A percentile compares a stretch with the other conserved stretches of the same genome.
phyloP scores from a whole-genome alignment of 2,113 vertebrate species.

The Catagonus wagneri region DNA sequence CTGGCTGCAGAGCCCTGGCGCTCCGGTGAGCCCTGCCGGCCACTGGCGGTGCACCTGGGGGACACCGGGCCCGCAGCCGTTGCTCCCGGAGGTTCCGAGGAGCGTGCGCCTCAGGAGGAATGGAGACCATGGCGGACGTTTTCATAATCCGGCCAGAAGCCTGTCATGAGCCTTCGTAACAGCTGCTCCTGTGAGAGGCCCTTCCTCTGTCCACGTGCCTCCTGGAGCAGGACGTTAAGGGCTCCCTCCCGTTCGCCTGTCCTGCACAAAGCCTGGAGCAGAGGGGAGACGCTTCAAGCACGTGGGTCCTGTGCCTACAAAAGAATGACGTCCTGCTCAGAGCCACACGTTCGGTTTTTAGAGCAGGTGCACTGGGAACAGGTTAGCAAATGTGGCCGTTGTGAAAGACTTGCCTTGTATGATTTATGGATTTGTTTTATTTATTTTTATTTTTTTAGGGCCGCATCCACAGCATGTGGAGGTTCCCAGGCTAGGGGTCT shows the following conservation, averaged over 20 bases:
- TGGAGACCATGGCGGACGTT: neutral
- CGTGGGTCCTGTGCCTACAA: neutral
- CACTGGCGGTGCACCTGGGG: rapidly evolving
- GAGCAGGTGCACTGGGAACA: neutral
- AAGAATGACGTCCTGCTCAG: neutral
- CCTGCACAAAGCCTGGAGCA: neutral
- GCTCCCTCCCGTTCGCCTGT: neutral
- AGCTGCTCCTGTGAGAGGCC: neutral
- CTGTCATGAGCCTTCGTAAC: rapidly evolving
- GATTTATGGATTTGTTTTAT: neutral
- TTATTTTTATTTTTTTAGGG: too few relatives aligned
- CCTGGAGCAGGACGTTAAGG: neutral
- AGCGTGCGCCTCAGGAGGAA: too few relatives aligned
- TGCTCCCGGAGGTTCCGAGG: rapidly evolving
- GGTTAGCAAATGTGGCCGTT: neutral
- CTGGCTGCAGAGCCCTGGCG: rapidly evolving
- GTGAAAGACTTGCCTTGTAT: neutral
- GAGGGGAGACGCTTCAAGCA: neutral
- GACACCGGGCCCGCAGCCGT: rapidly evolving
- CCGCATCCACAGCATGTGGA: too few relatives aligned
- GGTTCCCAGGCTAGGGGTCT: too few relatives aligned
- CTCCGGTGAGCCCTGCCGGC: neutral
- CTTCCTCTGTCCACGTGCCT: rapidly evolving
- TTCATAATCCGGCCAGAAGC: rapidly evolving
- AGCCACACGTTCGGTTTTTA: neutral